phyloP scores from a whole-genome alignment of 2,113 vertebrate species.

The Python bivittatus region DNA sequence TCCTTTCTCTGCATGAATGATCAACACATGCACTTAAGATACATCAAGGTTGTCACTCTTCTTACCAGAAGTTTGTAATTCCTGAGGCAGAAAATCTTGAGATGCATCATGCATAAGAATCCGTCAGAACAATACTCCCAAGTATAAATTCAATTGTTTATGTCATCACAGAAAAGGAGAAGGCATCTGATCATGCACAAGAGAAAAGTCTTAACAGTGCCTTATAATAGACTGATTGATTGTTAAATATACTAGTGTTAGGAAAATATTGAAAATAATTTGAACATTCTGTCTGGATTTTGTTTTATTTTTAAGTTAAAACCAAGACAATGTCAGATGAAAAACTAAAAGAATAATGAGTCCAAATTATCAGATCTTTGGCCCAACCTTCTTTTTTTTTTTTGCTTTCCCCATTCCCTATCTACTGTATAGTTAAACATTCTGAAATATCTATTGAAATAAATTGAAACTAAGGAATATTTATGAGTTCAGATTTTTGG shows the following conservation, averaged over 20 bases:
- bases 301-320: neutral
- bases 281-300: neutral
- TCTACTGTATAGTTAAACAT: neutral
- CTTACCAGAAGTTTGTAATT: slow-evolving; percentile 30
- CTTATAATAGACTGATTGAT: slow-evolving; percentile 1
- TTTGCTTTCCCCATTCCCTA: neutral
- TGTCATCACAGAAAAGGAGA: slow-evolving; percentile 20
- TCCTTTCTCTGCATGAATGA: slow-evolving; percentile 10
- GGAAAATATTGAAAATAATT: neutral
- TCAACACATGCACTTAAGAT: slow-evolving; percentile 26
- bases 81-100: slow-evolving; percentile 29
- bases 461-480: neutral
- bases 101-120: neutral
- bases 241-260: neutral
- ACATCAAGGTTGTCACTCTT: slow-evolving; percentile 31
- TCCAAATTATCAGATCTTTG: neutral
- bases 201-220: slow-evolving; percentile 21
- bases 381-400: neutral
- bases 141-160: rapidly evolving
- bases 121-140: slow-evolving; percentile 14
- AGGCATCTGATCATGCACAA: slow-evolving; percentile 6
- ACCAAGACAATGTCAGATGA: neutral
- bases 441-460: slow-evolving; percentile 8
- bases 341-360: neutral
- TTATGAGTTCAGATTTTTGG: neutral